These are phyloP conservation scores for Pseudotriccus pelzelni DNA, from an alignment of 2,797 vertebrate species.

Conservation along the genomic window DNA sequence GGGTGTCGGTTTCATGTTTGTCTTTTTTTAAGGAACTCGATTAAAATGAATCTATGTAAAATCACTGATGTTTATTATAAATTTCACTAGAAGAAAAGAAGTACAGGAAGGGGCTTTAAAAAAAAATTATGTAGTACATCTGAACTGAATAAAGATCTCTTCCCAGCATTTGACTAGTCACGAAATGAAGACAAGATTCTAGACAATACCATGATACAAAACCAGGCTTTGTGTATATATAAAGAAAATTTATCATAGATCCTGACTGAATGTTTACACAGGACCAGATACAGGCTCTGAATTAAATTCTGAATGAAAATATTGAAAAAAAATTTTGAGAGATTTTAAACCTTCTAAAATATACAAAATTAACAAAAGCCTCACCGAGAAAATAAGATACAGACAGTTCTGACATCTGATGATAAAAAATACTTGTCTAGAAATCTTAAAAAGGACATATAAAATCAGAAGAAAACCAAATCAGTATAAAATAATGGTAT, in stretches of 20 bases:
- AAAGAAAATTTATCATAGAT: not conserved
- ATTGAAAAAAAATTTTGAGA: not conserved
- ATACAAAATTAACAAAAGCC: constrained; percentile 41
- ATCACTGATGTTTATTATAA: not conserved
- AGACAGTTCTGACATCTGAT: not conserved
- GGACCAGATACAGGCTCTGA: not conserved
- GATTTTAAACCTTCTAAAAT: constrained; percentile 50
- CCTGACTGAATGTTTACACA: not conserved
- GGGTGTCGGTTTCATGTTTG: not conserved
- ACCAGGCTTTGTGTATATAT: not conserved
- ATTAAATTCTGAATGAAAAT: constrained; percentile 14
- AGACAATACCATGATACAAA: not conserved
- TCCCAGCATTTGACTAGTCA: not conserved
- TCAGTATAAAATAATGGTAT: not conserved
- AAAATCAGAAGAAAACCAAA: constrained; percentile 53
- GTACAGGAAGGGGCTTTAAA: not conserved
- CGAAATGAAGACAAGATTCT: not conserved
- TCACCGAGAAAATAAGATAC: constrained; percentile 21
- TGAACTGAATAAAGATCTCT: not conserved
- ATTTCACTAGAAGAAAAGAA: not conserved
- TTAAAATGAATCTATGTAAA: constrained; percentile 1
- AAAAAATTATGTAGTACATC: not conserved
- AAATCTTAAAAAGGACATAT: constrained; percentile 46
- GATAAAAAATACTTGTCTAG: constrained; percentile 37
- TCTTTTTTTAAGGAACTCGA: not conserved